Evolutionary conservation across 2,888 invertebrate species (phyloP), one percentile per base, ranked within the genome.

Genomic region (Aromia moschata): DNA sequence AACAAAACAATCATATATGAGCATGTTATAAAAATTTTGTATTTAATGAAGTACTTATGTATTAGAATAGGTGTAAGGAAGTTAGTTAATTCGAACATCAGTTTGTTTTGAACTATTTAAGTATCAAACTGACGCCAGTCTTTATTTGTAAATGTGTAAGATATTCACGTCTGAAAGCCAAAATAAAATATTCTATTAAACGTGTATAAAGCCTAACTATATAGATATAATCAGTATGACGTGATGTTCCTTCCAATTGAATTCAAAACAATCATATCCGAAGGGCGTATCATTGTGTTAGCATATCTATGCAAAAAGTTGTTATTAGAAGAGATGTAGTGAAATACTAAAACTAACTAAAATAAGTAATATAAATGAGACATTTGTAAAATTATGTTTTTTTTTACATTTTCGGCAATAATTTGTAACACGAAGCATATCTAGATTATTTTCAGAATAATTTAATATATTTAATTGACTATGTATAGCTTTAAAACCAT

Each of bases 141-240:
- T n/a, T n/a, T n/a, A n/a, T 49, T 12, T 49, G 47, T 49, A 49
- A 49, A 49, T 49, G 47, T 49, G 47, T 49, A 37, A 49, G 37
- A 49, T 37, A 49, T 37, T 49, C 47, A 49, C 47, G 37, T 49
- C 36, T 37, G 25, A 25, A 49, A 49, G 47, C 47, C 47, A 49
- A 49, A 49, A n/a, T n/a, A n/a, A n/a, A n/a, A 37, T 49, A 49
- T 49, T 49, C 47, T 49, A 49, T 49, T 49, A 17, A 49, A 49
- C 20, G 10, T 49, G 47, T 49, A 49, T 49, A 49, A 49, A 49
- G 47, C 43, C 37, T 49, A 49, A 49, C n/a, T n/a, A 33, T 49
- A 37, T 49, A 49, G 47, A 49, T 49, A 37, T 46, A 49, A 37
- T 49, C 18, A 49, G 11, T 37, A 49, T 38, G 20, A 49, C 37